These are phyloP conservation scores for Artibeus jamaicensis DNA, from an alignment of 2,797 vertebrate species.

Conservation along the genomic window DNA sequence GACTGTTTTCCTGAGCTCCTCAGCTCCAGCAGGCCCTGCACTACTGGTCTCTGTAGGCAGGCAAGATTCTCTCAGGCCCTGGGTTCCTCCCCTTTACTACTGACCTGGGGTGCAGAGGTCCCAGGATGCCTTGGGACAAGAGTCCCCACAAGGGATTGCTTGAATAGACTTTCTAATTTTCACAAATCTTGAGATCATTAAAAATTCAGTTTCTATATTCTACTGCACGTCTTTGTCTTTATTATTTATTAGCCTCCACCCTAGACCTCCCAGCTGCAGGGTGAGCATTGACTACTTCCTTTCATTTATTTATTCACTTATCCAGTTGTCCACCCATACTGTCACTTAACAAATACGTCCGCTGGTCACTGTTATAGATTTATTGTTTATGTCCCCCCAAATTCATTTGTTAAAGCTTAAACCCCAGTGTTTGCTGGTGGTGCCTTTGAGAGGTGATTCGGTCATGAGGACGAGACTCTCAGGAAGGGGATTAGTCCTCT, in stretches of 20 bases:
- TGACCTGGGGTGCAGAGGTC: neutral
- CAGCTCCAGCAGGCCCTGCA: neutral
- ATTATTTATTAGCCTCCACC: neutral
- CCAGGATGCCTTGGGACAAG: neutral
- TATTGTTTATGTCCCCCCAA: neutral
- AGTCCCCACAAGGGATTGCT: neutral
- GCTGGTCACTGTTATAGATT: neutral
- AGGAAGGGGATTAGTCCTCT: neutral
- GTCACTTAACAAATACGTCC: neutral
- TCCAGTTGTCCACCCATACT: neutral
- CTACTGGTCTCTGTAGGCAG: neutral
- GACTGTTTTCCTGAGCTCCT: neutral
- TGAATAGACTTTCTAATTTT: conserved; percentile 39
- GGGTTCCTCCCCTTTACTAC: neutral
- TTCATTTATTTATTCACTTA: neutral
- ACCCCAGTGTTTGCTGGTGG: neutral
- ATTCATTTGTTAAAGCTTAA: neutral
- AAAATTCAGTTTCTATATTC: conserved; percentile 35
- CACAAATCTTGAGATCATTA: conserved; percentile 65
- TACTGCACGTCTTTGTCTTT: conserved; percentile 23
- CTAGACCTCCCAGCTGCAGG: conserved; percentile 46
- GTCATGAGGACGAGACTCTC: neutral
- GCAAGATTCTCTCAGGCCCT: neutral
- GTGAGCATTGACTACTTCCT: neutral
- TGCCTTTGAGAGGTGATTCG: neutral